Evolutionary conservation across 35 echinoderm and acorn worm species (phyloP).

Genomic region (Heliocidaris erythrogramma): DNA sequence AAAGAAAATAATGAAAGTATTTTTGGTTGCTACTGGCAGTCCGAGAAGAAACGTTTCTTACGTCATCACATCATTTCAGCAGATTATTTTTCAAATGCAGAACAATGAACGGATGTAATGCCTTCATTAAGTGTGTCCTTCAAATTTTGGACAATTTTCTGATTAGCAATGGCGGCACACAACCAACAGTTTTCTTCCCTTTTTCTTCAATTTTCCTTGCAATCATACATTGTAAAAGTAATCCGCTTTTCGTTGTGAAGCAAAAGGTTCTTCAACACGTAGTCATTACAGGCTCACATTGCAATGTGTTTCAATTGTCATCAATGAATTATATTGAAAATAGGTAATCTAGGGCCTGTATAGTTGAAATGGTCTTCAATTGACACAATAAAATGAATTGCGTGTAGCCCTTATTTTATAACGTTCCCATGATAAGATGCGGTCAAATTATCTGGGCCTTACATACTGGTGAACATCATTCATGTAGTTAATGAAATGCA

Average conservation of each 20-base stretch:
- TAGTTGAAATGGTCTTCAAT: neutral
- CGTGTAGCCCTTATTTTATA: no score
- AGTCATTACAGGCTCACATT: neutral
- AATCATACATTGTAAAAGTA: neutral
- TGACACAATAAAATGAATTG: neutral
- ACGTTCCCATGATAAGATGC: no score
- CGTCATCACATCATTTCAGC: conserved; percentile 9
- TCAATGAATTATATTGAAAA: neutral
- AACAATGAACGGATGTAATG: neutral
- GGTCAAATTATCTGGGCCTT: no score
- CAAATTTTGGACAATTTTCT: neutral
- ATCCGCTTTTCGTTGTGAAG: neutral
- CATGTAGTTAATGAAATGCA: no score
- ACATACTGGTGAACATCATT: no score
- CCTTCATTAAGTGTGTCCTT: neutral
- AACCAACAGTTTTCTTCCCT: neutral
- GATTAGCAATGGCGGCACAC: neutral
- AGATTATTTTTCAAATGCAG: neutral
- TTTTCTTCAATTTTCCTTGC: neutral
- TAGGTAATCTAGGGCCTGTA: neutral
- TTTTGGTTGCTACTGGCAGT: neutral
- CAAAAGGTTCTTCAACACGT: neutral
- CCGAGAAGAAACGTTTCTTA: neutral
- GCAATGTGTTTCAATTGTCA: neutral
- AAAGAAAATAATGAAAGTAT: conserved; percentile 15